These are phyloP conservation scores for Polyergus mexicanus DNA, from an alignment of 1,140 invertebrate genomes.

Conservation along the genomic window DNA sequence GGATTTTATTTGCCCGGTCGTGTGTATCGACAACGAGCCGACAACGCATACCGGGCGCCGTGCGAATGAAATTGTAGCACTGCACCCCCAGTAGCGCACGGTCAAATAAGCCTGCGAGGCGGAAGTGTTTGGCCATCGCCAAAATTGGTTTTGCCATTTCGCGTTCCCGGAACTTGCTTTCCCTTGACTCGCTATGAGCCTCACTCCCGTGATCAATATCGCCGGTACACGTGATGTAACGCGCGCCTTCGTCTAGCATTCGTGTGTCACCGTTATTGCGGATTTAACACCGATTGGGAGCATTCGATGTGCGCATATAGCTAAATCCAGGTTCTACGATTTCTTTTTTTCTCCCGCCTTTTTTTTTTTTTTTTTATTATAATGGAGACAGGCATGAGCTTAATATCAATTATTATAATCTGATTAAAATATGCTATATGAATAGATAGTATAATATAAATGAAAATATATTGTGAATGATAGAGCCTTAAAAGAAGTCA, in stretches of 20 bases:
- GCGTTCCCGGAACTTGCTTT: conserved; percentile 29
- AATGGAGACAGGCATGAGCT: not conserved
- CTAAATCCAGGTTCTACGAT: not conserved
- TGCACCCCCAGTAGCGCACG: conserved; percentile 13
- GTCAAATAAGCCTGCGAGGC: conserved; percentile 57
- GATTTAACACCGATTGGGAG: not conserved
- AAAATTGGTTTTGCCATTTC: conserved; percentile 62
- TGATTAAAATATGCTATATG: not conserved
- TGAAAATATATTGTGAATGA: too few relatives aligned
- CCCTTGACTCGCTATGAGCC: conserved; percentile 10
- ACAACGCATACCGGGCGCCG: conserved; percentile 9
- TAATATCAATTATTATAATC: not conserved
- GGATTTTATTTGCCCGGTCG: conserved; percentile 54
- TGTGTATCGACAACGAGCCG: conserved; percentile 55
- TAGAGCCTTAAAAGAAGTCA: not conserved
- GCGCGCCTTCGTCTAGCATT: conserved; percentile 11
- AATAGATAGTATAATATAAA: not conserved
- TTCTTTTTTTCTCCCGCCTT: too few relatives aligned
- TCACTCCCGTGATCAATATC: conserved; percentile 25
- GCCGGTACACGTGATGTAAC: not conserved
- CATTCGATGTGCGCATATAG: not conserved
- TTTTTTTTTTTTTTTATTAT: not conserved
- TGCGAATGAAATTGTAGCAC: conserved; percentile 34
- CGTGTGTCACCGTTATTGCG: conserved; percentile 7
- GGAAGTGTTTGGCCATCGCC: conserved; percentile 57